Evolutionary conservation across 2,113 vertebrate genomes (phyloP), one percentile per base, ranked within the genome.

Genomic region (Sander lucioperca): DNA sequence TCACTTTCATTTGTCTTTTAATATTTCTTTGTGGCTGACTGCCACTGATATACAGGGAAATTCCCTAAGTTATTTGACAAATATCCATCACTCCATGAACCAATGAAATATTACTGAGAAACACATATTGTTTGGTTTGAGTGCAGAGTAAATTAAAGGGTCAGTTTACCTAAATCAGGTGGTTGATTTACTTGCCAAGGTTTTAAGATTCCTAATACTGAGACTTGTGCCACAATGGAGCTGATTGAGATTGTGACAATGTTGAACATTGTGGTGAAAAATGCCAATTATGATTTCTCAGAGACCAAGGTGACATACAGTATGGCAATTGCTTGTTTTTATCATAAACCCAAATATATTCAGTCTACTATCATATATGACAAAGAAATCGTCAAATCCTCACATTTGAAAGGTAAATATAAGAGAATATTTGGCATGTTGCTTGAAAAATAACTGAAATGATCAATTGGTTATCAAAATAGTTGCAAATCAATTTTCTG

Each of bases 1-100:
- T 81, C 51, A 48, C 68, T 86, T 85, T 88, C 71, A 89, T 91
- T 88, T 84, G 88, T 89, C 79, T 90, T 88, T 92, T 86, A 90
- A 90, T 87, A 87, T 85, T 90, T 89, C 73, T 92, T 91, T 87
- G 79, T 74, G 70, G 83, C 82, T 82, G 70, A 69, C 75, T 88
- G 77, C 69, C 80, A 63, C 77, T 79, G 81, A 82, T 84, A 71
- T 71, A 65, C 47, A 48, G 72, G 76, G 61, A 85, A 72, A 67
- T 84, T 83, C 63, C 69, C 56, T 70, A 74, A 82, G 51, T 83
- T 87, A 68, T 89, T 89, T 77, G 77, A 87, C 79, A 91, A 92
- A 89, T 77, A 88, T 77, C 54, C 33, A 25, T 50, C 62, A 62
- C 39, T 78, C 56, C 70, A 74, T 39, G 18, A 48, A 51, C 23